Conservation (phyloP, 1,140 invertebrate species). For the Asbolus verrucosus region DNA sequence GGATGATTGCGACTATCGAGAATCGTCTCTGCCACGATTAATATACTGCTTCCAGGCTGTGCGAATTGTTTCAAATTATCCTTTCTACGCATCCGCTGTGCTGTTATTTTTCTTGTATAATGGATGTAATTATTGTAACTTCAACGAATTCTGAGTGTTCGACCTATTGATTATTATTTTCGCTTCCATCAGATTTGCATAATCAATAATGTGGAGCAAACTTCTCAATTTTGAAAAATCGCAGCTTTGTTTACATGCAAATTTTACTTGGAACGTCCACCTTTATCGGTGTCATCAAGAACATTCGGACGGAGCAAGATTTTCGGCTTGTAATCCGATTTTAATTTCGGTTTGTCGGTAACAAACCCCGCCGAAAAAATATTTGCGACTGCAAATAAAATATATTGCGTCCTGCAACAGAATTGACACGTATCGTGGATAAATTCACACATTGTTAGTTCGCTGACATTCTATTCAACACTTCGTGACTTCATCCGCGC, state of each 20-base stretch:
- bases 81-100: slow-evolving; percentile 8
- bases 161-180: too few species aligned
- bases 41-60: slow-evolving; percentile 10
- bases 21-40: slow-evolving; percentile 17
- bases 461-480: slow-evolving; percentile 33
- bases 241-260: too few species aligned
- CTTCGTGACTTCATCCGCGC: slow-evolving; percentile 31
- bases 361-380: background rate
- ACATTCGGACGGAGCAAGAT: too few species aligned
- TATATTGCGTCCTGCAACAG: slow-evolving; percentile 1
- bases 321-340: too few species aligned
- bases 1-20: slow-evolving; percentile 9
- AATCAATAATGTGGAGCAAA: too few species aligned
- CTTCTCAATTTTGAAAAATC: too few species aligned
- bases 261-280: too few species aligned
- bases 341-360: background rate
- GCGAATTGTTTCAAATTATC: slow-evolving; percentile 21
- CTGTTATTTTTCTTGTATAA: slow-evolving; percentile 2
- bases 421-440: slow-evolving; percentile 28
- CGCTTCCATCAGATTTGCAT: too few species aligned
- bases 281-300: too few species aligned
- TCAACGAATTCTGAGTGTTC: background rate
- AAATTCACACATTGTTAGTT: slow-evolving; percentile 38
- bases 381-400: slow-evolving; percentile 1
- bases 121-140: background rate